Evolutionary conservation across 1,140 invertebrate species (phyloP), one percentile per base, ranked within the genome.

Genomic region (Diorhabda sublineata): DNA sequence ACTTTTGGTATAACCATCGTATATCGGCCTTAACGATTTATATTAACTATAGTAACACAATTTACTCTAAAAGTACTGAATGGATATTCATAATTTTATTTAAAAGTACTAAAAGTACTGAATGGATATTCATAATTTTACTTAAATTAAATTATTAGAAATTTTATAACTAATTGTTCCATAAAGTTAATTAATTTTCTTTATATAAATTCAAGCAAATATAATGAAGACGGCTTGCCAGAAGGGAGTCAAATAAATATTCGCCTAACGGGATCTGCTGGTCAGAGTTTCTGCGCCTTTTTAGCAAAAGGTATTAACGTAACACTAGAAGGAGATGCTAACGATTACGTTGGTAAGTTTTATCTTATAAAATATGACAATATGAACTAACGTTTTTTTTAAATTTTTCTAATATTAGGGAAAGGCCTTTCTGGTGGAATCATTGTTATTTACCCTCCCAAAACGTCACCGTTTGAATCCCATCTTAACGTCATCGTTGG

Each of bases 211-310:
- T 78, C 81, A 74, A 97, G 94, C 81, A 93, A 93, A 86, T 93
- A 90, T 80, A 91, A 93, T 8, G 96, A 98, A 74, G 83, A 85
- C 45, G 97, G 98, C 58, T 83, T 99, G 42, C 93, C 96, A 5
- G 87, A 90, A 2, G 86, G 84, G 56, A 89, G 90, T 71, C 91
- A 88, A 71, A 95, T 99, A 68, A 90, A 94, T 73, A 93, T 99
- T 56, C 88, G 87, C 61, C 82, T 99, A 45, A 91, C 84, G 70
- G 98, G 98, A 5, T 97, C 95, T n/a, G 98, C 97, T 43, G 98
- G 98, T 45, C 98, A 99, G 84, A 98, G 96, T 80, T 99, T 99
- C 84, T 96, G 98, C 82, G 97, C 97, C n/a, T 99, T 99, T 84
- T 83, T 99, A 70, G 90, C 92, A 0, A 92, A 90, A 69, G 98